These are phyloP conservation scores for Aricia artaxerxes DNA, from an alignment of 2,888 invertebrate species.

Conservation along the genomic window DNA sequence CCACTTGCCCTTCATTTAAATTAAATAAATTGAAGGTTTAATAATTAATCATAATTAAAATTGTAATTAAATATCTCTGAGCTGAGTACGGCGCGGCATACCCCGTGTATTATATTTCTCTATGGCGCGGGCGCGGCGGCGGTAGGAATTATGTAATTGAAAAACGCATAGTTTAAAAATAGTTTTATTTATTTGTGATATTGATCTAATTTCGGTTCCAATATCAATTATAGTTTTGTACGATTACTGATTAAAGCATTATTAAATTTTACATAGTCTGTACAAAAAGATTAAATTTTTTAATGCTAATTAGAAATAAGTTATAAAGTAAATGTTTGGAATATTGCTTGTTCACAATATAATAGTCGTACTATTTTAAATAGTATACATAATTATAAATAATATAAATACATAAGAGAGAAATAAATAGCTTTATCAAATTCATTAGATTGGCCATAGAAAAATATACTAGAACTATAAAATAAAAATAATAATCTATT, in stretches of 20 bases:
- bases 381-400: not conserved
- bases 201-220: not conserved
- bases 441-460: not conserved
- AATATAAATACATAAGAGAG: not conserved
- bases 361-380: constrained; percentile 12
- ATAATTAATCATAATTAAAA: no score
- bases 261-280: not conserved
- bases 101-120: no score
- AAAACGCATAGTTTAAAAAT: constrained; percentile 14
- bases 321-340: not conserved
- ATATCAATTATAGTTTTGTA: constrained; percentile 24
- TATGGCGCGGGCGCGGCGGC: no score
- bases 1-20: no score
- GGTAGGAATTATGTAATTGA: not conserved
- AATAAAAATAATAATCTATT: constrained; percentile 19
- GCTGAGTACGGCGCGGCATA: no score
- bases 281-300: constrained; percentile 22
- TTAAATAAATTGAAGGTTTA: no score
- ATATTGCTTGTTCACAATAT: not conserved
- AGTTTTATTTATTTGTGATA: constrained; percentile 12
- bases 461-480: not conserved
- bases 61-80: no score
- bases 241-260: constrained; percentile 28
- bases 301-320: constrained; percentile 9
- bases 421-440: constrained; percentile 7